Conservation (phyloP, 2,797 vertebrate species). For the Notolepis coatsorum region DNA sequence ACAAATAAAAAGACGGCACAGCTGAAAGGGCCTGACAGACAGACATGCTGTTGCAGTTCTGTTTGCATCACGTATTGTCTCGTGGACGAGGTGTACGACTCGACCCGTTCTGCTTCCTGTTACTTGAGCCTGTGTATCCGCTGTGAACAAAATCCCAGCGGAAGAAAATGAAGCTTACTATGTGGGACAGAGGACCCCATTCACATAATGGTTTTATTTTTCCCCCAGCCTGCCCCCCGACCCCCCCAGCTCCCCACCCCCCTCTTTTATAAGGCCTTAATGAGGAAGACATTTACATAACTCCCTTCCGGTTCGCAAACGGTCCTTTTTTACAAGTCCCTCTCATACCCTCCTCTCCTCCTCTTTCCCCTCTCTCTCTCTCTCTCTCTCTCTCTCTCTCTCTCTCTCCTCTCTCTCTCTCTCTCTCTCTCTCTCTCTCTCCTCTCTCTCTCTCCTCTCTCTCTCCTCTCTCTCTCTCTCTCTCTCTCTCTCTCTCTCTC, state of each 20-base stretch:
- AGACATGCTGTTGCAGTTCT: no score
- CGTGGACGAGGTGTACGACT: no score
- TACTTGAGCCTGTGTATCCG: no score
- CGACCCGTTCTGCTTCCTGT: no score
- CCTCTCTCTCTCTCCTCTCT: no score
- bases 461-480: no score
- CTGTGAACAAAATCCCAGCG: slow-evolving; percentile 31
- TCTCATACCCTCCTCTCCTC: slow-evolving; percentile 43
- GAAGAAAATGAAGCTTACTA: slow-evolving; percentile 39
- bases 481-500: no score
- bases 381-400: background rate
- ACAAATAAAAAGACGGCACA: no score
- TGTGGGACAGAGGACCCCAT: slow-evolving; percentile 53
- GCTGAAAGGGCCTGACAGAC: no score
- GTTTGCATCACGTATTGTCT: no score
- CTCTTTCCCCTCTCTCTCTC: background rate
- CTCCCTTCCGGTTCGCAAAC: slow-evolving; percentile 75
- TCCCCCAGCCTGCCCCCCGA: slow-evolving; percentile 54
- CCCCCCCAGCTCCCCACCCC: slow-evolving; percentile 73
- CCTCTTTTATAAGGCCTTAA: slow-evolving; percentile 76
- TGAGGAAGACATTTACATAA: slow-evolving; percentile 81
- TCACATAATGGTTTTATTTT: slow-evolving; percentile 66
- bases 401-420: slow-evolving; percentile 12
- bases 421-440: no score
- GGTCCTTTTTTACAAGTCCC: slow-evolving; percentile 56